Evolutionary conservation across 2,888 invertebrate species (phyloP).

Genomic region (Drosophila kambysellisi): DNA sequence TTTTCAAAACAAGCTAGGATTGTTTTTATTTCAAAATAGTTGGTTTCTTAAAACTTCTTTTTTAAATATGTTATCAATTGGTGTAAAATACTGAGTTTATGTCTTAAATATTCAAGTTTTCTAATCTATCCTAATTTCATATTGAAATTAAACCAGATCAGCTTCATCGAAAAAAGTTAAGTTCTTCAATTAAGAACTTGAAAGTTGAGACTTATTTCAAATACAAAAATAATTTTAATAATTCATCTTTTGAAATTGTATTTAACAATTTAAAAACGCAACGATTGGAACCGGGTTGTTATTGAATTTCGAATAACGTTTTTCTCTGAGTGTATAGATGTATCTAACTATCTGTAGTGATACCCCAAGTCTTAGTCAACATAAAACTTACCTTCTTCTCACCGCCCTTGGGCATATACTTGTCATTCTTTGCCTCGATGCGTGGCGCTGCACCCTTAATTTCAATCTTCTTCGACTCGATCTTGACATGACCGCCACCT

Average conservation of each 20-base stretch:
- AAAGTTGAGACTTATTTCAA: not conserved
- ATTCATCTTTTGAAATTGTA: not conserved
- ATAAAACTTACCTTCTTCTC: constrained; percentile 91
- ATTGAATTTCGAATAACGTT: not conserved
- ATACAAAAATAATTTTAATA: not conserved
- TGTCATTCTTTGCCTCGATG: constrained; percentile 96
- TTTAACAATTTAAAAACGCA: not conserved
- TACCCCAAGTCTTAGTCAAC: constrained; percentile 4
- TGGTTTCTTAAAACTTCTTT: not conserved
- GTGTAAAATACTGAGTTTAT: no score
- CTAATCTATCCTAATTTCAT: not conserved
- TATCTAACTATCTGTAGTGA: not conserved
- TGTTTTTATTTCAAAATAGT: not conserved
- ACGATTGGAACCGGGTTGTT: not conserved
- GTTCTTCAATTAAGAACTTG: not conserved
- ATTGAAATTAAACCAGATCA: no score
- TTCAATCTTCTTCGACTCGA: constrained; percentile 94
- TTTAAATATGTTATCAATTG: no score
- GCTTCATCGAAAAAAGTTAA: not conserved
- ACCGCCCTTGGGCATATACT: constrained; percentile 94
- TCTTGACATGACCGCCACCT: constrained; percentile 94
- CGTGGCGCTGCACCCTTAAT: constrained; percentile 93
- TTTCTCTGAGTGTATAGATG: not conserved
- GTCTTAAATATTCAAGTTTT: no score
- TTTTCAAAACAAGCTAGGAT: not conserved